These are phyloP conservation scores for Echinarachnius parma DNA, from an alignment of 53 echinoderm and acorn worm genomes.

Conservation along the genomic window DNA sequence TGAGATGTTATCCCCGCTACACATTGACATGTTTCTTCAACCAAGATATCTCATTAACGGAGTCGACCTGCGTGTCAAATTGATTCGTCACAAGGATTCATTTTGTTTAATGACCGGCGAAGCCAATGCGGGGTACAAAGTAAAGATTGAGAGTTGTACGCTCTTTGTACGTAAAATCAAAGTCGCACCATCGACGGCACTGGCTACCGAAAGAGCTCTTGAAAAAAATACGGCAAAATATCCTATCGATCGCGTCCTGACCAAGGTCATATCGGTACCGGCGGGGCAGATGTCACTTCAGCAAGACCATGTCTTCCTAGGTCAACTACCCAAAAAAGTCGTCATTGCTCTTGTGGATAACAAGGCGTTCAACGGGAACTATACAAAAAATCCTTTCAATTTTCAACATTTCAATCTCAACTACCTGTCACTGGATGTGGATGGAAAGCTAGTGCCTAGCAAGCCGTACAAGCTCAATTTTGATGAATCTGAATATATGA, in stretches of 20 bases:
- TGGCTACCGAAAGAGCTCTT: constrained; percentile 24
- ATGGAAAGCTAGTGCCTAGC: constrained; percentile 9
- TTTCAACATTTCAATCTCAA: constrained; percentile 25
- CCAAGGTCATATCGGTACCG: constrained; percentile 14
- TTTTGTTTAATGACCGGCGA: constrained; percentile 2
- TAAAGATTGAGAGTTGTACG: constrained; percentile 15
- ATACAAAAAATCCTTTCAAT: constrained; percentile 6
- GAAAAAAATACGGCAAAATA: constrained; percentile 21
- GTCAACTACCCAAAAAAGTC: constrained; percentile 14
- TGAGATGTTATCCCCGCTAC: constrained; percentile 31
- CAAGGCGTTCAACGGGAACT: constrained; percentile 11
- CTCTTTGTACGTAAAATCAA: constrained; percentile 21
- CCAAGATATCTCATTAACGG: constrained; percentile 26
- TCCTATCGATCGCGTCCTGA: constrained; percentile 24
- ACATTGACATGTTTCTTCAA: constrained; percentile 33
- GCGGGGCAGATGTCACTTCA: constrained; percentile 43
- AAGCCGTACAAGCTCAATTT: constrained; percentile 24
- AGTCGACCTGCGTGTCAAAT: constrained; percentile 14
- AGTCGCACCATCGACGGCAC: background rate
- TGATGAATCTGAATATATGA: background rate
- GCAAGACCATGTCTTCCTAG: constrained; percentile 50
- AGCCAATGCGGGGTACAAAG: background rate
- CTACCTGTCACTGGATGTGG: constrained; percentile 32
- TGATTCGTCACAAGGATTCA: constrained; percentile 11
- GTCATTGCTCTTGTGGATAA: constrained; percentile 2